phyloP scores from a whole-genome alignment of 1,140 invertebrate species.

The Pollicipes pollicipes region DNA sequence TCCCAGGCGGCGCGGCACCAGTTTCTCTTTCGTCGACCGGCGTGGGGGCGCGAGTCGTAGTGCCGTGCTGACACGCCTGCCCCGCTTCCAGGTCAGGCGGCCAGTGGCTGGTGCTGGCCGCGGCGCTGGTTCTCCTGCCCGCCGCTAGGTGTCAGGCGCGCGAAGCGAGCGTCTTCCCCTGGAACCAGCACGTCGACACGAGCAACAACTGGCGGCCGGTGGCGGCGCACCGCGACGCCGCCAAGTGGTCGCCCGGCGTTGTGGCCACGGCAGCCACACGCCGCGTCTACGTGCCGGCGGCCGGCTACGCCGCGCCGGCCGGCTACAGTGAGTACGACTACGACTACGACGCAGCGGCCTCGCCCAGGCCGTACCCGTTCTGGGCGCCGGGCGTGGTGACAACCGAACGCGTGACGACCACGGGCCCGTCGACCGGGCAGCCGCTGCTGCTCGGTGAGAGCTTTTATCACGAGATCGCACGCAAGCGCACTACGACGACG shows the following conservation, averaged over 20 bases:
- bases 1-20: too few relatives aligned
- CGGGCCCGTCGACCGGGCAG: background rate
- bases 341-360: background rate
- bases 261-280: background rate
- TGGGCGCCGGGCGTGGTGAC: too few relatives aligned
- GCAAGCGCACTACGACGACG: background rate
- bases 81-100: background rate
- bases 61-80: too few relatives aligned
- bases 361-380: background rate
- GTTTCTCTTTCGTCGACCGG: too few relatives aligned
- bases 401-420: background rate
- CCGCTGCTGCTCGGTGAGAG: background rate
- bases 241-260: background rate
- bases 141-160: background rate
- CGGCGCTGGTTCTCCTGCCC: background rate
- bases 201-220: background rate
- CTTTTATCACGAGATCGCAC: background rate
- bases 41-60: too few relatives aligned
- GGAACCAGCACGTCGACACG: background rate
- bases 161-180: background rate
- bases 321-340: background rate
- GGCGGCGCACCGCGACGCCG: background rate
- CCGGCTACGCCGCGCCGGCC: too few relatives aligned
- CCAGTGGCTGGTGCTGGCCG: background rate
- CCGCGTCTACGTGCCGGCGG: background rate